Percentiles rank a stretch among this genome's conserved stretches.
Evolutionary conservation across 2,797 vertebrate species (phyloP).

Genomic region (Gallinago solitaria): DNA sequence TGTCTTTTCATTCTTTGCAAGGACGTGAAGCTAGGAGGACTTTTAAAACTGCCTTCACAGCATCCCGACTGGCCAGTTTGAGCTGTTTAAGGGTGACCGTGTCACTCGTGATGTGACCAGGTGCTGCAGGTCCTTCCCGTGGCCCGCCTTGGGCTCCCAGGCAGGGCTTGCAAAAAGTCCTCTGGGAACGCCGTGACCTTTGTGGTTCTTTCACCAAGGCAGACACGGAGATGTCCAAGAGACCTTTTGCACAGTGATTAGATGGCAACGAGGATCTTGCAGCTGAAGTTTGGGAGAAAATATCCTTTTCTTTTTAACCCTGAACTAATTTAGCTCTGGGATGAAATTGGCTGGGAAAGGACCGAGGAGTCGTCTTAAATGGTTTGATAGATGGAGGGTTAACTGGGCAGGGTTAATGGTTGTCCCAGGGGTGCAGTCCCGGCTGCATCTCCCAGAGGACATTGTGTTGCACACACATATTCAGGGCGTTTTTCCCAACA

Average conservation of each 20-base stretch:
- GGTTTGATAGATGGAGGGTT: background rate
- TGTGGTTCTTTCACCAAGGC: background rate
- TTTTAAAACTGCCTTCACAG: background rate
- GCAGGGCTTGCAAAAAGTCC: background rate
- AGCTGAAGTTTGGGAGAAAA: background rate
- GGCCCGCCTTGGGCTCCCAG: background rate
- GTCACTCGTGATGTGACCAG: background rate
- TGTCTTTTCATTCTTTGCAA: background rate
- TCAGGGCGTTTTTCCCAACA: background rate
- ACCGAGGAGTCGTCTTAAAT: background rate
- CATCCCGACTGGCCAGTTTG: background rate
- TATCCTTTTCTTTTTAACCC: background rate
- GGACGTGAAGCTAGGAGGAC: background rate
- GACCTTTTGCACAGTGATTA: background rate
- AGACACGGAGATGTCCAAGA: background rate
- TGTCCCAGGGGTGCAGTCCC: background rate
- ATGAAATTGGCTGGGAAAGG: background rate
- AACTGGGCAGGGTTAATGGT: background rate
- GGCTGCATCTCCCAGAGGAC: background rate
- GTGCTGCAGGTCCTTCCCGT: background rate
- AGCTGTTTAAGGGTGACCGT: background rate
- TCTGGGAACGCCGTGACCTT: background rate
- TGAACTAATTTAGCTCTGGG: background rate
- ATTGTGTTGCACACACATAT: background rate
- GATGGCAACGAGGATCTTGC: background rate